A percentile compares a stretch with the other conserved stretches of the same genome.
Conservation (phyloP, 1,140 invertebrate species). For the Papilio xuthus region DNA sequence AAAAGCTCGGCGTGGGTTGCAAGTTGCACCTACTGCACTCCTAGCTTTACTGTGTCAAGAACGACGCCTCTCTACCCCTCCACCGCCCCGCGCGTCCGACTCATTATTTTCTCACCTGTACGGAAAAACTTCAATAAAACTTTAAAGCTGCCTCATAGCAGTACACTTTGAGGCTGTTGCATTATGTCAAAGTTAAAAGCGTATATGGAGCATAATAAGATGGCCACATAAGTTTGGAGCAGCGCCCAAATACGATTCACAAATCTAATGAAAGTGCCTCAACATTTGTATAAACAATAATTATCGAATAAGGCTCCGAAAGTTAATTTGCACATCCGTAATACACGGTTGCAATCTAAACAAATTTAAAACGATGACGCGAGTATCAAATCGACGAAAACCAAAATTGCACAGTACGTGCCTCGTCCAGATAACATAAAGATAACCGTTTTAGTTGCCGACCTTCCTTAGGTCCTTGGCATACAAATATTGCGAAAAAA, state of each 20-base stretch:
- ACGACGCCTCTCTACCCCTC: constrained; percentile 75
- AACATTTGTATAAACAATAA: background rate
- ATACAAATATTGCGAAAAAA: constrained; percentile 66
- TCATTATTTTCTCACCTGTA: constrained; percentile 67
- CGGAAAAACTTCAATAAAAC: constrained; percentile 45
- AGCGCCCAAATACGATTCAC: background rate
- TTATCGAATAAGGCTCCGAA: background rate
- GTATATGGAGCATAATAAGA: constrained; percentile 4
- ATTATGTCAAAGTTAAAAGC: background rate
- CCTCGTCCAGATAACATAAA: constrained; percentile 71
- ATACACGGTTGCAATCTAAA: constrained; percentile 18
- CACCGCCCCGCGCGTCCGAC: constrained; percentile 46
- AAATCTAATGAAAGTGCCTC: background rate
- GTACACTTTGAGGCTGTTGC: background rate
- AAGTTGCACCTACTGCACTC: constrained; percentile 80
- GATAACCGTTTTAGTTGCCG: constrained; percentile 71
- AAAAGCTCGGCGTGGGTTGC: constrained; percentile 77
- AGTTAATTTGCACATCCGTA: constrained; percentile 34
- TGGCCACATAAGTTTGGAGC: background rate
- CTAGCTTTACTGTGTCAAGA: constrained; percentile 81
- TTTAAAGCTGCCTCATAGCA: constrained; percentile 5
- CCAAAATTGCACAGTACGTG: constrained; percentile 56
- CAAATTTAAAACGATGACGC: constrained; percentile 54
- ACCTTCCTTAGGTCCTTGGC: constrained; percentile 74
- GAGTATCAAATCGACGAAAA: constrained; percentile 53